Base-by-base conservation (phyloP, 2,888 invertebrate genomes). In the Mamestra brassicae region DNA sequence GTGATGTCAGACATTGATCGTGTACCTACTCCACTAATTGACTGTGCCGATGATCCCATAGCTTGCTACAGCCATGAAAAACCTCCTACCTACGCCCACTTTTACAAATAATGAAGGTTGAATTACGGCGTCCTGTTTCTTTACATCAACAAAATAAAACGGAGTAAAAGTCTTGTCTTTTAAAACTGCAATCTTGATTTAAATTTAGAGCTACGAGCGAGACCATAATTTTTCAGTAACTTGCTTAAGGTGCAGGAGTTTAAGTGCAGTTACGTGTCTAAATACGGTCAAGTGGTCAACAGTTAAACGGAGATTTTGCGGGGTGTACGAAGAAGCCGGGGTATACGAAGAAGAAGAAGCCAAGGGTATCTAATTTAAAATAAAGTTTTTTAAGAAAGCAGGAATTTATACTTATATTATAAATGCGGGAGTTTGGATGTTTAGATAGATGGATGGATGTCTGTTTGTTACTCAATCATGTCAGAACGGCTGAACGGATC, bases 1-100 rank as follows among this genome's bases (percentile, higher is more conserved):
- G 57, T 78, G 78, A 78, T 78, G 81, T 78, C 78, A 78, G 75
- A 67, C 66, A 80, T 78, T 80, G 80, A 80, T 80, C 75, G 78
- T 36, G 36, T 67, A 74, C 38, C 47, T 74, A 80, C 57, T 78
- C 36, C 42, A 63, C 67, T 78, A 78, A 78, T 78, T 78, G 78
- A 75, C 52, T 36, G 26, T 26, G 11, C 11, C 54, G 26, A 60
- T 78, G 67, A 75, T 75, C 47, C 78, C 57, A 80, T 80, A 80
- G 50, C 55, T 78, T 52, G 36, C 55, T 57, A 78, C 38, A 62
- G 13, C 52, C n/a, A 57, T 80, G 54, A 52, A 75, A 54, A 63
- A 64, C 63, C 54, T 75, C 36, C 67, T 54, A 42, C 11, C 42
- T 26, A 63, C 81, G 75, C 75, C 80, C 62, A 64, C 50, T 54